Base-by-base conservation (phyloP, 2,113 vertebrate species). In the Calidris pugnax region DNA sequence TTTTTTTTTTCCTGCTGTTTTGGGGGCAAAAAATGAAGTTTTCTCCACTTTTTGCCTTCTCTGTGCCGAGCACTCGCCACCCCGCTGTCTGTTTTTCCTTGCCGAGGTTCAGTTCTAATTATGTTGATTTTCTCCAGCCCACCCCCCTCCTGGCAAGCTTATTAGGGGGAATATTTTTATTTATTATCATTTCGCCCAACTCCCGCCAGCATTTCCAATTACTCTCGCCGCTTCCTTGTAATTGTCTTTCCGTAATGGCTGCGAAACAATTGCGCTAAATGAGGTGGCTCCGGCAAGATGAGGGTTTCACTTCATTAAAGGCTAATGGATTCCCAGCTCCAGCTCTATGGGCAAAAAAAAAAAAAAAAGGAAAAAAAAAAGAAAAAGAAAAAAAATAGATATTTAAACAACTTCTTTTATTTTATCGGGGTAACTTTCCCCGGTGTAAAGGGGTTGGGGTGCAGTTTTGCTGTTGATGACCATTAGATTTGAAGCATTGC, bases 171-270 rank as follows among this genome's bases (percentile, higher is more conserved):
- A 99, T 99, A 98, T 99, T 99, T 99, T 99, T 99, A 99, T 99
- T 99, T 99, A 99, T 99, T 99, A 99, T 98, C 99, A 99, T 99
- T 99, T 99, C 98, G 97, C 99, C 98, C 98, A 99, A 98, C 99
- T 99, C 99, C 99, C 99, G 99, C 99, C 98, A 99, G 99, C 99
- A 99, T 99, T 99, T 99, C 99, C 99, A 99, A 99, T 99, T 99
- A 99, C 99, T 99, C 99, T 99, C 99, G 98, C 99, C 98, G 99
- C 99, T 99, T 98, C 98, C 98, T 99, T 99, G 99, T 99, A 99
- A 99, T 99, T 99, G 99, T 99, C 99, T 99, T 99, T 99, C 99
- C 98, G 98, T 99, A 99, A 99, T 99, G 99, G 99, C 99, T 98
- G 98, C 98, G 98, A 99, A 99, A 99, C 99, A 99, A 99, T 99